Evolutionary conservation across 2,888 invertebrate species (phyloP), one percentile per base, ranked within the genome.

Genomic region (Phengaris alcon): DNA sequence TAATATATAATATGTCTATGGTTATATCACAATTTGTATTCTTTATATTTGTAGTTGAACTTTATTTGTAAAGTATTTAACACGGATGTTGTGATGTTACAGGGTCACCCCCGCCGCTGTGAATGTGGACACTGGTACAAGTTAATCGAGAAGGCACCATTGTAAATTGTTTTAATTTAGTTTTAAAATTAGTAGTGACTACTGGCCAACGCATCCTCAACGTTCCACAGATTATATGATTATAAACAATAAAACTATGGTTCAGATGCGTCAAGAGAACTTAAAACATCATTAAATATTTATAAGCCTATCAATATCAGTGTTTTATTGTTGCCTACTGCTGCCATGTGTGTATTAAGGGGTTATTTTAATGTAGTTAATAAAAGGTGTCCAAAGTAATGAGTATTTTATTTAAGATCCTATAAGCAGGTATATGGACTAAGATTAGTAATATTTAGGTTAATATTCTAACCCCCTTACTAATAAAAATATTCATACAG

Each of bases 61-160:
- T 22, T 22, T 22, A 22, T 22, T 73, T 9, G 48, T 7, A 48
- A 7, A 4, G 6, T 6, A 48, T 48, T 48, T 48, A 48, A 48
- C 8, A 48, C 7, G 6, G 6, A 48, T 48, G 6, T 48, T 48
- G 48, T 48, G 48, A 48, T 35, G 8, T 88, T 87, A 51, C 95
- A 96, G 93, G 99, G 97, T 59, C 95, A 96, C 82, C 96, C 98
- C 78, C 97, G 97, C 86, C 96, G 99, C 83, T 99, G 99, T 87
- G 97, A 97, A 87, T 99, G 99, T 89, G 99, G 99, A 76, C 96
- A 98, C 88, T 99, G 98, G 98, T 99, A 98, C 94, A 97, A 98
- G 93, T 94, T 99, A 83, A 95, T 96, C 77, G 96, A 97, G 89
- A 97, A 96, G 90, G 93, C 95, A 80, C 95, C 96, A 80, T 85